Conservation (phyloP, 2,113 vertebrate genomes). For the Leiothrix lutea region DNA sequence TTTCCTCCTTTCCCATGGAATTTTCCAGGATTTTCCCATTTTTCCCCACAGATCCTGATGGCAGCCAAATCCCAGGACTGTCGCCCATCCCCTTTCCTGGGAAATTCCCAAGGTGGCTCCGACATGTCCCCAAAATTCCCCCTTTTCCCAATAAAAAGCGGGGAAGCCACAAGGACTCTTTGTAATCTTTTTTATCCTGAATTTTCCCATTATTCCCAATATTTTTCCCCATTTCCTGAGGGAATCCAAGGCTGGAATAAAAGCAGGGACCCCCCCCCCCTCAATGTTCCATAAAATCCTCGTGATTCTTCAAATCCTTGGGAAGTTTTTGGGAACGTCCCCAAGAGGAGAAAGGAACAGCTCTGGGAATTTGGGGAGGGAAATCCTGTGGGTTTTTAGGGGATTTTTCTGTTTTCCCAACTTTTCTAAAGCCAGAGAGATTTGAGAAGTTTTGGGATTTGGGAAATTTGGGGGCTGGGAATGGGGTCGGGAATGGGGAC, state of each 20-base stretch:
- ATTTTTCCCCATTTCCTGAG: rapidly evolving
- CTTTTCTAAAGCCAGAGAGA: not conserved
- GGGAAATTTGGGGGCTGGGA: not conserved
- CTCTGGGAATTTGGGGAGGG: not conserved
- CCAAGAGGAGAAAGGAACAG: too few relatives aligned
- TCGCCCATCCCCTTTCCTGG: rapidly evolving
- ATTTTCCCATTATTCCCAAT: rapidly evolving
- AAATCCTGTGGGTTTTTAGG: not conserved
- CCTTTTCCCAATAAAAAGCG: not conserved
- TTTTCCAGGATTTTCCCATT: not conserved
- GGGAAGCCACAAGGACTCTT: not conserved
- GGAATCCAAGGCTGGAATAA: not conserved
- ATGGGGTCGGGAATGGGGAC: not conserved
- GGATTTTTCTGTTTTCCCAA: not conserved
- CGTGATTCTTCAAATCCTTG: rapidly evolving
- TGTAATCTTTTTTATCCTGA: not conserved
- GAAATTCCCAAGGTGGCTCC: not conserved
- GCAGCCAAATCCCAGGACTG: not conserved
- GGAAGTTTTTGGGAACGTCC: not conserved
- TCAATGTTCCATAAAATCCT: not conserved
- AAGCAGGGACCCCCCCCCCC: not conserved
- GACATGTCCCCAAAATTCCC: not conserved
- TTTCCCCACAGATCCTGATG: not conserved
- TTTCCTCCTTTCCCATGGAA: not conserved
- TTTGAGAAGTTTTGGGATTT: rapidly evolving